These are phyloP conservation scores for Diaperis boleti DNA, from an alignment of 2,888 invertebrate genomes.

Conservation along the genomic window DNA sequence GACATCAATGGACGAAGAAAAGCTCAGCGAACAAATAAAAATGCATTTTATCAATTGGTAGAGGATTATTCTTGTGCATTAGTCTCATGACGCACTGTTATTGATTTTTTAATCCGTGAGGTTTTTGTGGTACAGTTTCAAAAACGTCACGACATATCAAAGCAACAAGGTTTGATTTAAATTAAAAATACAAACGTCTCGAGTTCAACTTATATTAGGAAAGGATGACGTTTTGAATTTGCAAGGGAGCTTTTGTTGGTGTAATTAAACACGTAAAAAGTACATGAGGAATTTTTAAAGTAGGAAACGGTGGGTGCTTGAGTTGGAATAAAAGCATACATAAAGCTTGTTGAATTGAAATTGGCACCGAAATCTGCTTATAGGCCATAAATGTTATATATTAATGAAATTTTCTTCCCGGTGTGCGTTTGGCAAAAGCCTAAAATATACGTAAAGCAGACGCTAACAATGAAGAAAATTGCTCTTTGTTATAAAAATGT, in stretches of 20 bases:
- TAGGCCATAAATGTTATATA: conserved; percentile 30
- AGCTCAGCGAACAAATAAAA: not conserved
- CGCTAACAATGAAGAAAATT: too few relatives aligned
- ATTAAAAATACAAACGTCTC: conserved; percentile 13
- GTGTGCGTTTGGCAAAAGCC: not conserved
- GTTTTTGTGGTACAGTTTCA: not conserved
- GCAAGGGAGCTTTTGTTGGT: conserved; percentile 16
- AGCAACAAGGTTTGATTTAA: conserved; percentile 27
- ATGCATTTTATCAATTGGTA: too few relatives aligned
- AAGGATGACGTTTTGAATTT: conserved; percentile 15
- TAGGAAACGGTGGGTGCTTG: conserved; percentile 1
- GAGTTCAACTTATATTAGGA: not conserved
- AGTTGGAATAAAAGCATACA: conserved; percentile 19
- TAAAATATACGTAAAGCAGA: too few relatives aligned
- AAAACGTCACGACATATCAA: conserved; percentile 5
- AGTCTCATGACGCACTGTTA: not conserved
- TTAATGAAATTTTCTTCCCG: conserved; percentile 21
- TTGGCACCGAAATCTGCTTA: conserved; percentile 37
- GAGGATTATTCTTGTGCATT: conserved; percentile 1
- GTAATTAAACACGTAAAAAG: conserved; percentile 32
- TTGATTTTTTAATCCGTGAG: not conserved
- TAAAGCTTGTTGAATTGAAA: conserved; percentile 28
- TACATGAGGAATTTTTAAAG: conserved; percentile 9
- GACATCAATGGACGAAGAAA: not conserved
- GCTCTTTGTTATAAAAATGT: too few relatives aligned